These are phyloP conservation scores for Xiphophorus maculatus DNA, from an alignment of 2,113 vertebrate species.

Conservation along the genomic window DNA sequence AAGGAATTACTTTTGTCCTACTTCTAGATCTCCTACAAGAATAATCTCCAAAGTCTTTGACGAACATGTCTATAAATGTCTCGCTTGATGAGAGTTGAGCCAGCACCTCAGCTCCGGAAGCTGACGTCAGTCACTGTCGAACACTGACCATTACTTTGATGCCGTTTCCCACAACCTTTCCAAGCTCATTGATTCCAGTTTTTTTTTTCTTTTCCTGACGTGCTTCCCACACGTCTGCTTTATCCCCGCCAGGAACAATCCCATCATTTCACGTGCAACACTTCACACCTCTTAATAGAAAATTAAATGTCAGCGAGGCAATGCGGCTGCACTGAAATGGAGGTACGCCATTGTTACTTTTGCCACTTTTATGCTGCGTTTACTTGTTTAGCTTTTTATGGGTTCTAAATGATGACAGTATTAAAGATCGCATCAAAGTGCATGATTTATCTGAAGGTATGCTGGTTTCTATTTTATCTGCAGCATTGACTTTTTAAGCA, in stretches of 20 bases:
- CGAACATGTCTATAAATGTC: slow-evolving; percentile 43
- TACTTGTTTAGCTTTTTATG: slow-evolving; percentile 9
- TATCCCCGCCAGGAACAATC: background rate
- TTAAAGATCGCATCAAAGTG: background rate
- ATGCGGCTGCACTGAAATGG: background rate
- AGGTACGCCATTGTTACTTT: slow-evolving; percentile 2
- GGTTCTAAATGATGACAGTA: slow-evolving; percentile 12
- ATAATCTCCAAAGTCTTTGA: slow-evolving; percentile 34
- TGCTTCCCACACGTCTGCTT: slow-evolving; percentile 8
- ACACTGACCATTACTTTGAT: slow-evolving; percentile 16
- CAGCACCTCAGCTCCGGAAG: background rate
- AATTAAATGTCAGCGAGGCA: slow-evolving; percentile 13
- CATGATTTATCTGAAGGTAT: slow-evolving; percentile 2
- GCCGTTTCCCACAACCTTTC: slow-evolving; percentile 14
- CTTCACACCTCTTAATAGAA: slow-evolving; percentile 17
- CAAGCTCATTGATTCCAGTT: slow-evolving; percentile 1
- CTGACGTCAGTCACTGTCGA: slow-evolving; percentile 13
- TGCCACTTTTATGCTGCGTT: slow-evolving; percentile 3
- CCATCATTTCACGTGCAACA: slow-evolving; percentile 25
- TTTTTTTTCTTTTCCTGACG: background rate
- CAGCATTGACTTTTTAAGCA: slow-evolving; percentile 24
- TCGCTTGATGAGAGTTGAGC: slow-evolving; percentile 19
- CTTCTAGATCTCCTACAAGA: slow-evolving; percentile 27
- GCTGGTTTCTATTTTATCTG: slow-evolving; percentile 25
- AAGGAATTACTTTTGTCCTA: slow-evolving; percentile 63